These are phyloP conservation scores for Thaumetopoea pityocampa DNA, from an alignment of 1,140 invertebrate species.

Conservation along the genomic window DNA sequence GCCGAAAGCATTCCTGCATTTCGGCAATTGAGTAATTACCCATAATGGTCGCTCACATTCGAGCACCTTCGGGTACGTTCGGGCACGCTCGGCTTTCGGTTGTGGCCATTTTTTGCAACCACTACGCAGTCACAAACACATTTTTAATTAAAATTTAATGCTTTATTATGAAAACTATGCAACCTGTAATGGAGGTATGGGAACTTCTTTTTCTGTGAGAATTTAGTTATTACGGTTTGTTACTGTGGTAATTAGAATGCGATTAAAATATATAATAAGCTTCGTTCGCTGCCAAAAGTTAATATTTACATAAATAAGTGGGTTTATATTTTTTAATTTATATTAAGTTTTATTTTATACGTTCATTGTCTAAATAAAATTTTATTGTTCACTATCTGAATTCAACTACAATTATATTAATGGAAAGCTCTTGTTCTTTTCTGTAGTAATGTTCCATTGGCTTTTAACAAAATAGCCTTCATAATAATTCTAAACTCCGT, in stretches of 20 bases:
- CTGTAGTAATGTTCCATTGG: too few relatives aligned
- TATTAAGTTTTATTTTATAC: too few relatives aligned
- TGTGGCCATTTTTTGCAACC: slow-evolving; percentile 33
- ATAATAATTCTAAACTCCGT: too few relatives aligned
- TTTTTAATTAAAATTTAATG: slow-evolving; percentile 56
- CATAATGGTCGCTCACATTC: slow-evolving; percentile 37
- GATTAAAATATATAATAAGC: neutral
- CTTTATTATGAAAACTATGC: slow-evolving; percentile 55
- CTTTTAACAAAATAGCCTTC: too few relatives aligned
- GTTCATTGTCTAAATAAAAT: too few relatives aligned
- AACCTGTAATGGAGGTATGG: slow-evolving; percentile 13
- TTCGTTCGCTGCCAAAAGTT: neutral
- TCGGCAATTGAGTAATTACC: slow-evolving; percentile 59
- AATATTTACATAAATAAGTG: too few relatives aligned
- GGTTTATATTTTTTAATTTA: too few relatives aligned
- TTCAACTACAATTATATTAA: too few relatives aligned
- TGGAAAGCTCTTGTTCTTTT: too few relatives aligned
- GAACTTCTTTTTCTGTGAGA: slow-evolving; percentile 9
- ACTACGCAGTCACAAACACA: slow-evolving; percentile 25
- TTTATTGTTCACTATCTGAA: too few relatives aligned
- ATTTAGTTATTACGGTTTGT: neutral
- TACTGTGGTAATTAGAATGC: neutral
- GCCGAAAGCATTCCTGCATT: slow-evolving; percentile 26
- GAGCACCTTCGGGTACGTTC: slow-evolving; percentile 34
- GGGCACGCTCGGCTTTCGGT: slow-evolving; percentile 32